Percentiles rank a stretch among this genome's conserved stretches.
Evolutionary conservation across 2,113 vertebrate species (phyloP).

Genomic region (Diphyllodes magnificus): DNA sequence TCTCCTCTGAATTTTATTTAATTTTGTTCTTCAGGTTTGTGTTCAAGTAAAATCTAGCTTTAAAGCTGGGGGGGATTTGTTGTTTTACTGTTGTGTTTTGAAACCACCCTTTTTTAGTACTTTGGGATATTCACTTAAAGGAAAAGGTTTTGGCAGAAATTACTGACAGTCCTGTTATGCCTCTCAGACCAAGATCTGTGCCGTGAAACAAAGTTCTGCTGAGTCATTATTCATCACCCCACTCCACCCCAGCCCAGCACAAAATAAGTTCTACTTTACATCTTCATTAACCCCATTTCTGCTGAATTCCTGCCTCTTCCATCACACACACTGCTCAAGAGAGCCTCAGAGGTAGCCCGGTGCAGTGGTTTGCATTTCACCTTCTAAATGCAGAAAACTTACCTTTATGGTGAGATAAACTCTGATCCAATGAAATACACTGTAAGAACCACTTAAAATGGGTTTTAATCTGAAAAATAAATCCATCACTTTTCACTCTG

Average conservation of each 20-base stretch:
- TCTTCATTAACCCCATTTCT: neutral
- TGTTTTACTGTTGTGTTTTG: neutral
- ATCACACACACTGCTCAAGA: no score
- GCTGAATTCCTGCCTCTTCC: neutral
- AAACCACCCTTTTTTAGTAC: neutral
- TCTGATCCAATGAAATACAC: neutral
- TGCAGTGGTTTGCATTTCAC: neutral
- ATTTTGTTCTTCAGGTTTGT: neutral
- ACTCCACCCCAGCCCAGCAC: neutral
- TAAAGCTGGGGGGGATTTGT: rapidly evolving
- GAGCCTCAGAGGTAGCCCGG: neutral
- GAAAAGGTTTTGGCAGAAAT: neutral
- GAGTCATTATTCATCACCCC: neutral
- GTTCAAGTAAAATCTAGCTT: neutral
- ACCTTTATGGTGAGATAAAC: neutral
- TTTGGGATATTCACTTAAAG: neutral
- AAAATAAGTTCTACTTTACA: neutral
- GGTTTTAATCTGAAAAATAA: slow-evolving; percentile 3
- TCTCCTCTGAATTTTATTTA: neutral
- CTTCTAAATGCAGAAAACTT: neutral
- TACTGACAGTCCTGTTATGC: neutral
- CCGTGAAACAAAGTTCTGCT: neutral
- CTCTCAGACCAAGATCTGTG: neutral
- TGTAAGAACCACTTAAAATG: neutral
- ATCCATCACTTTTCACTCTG: neutral